Conservation (phyloP, 2,797 vertebrate species). For the Tolypeutes matacus region DNA sequence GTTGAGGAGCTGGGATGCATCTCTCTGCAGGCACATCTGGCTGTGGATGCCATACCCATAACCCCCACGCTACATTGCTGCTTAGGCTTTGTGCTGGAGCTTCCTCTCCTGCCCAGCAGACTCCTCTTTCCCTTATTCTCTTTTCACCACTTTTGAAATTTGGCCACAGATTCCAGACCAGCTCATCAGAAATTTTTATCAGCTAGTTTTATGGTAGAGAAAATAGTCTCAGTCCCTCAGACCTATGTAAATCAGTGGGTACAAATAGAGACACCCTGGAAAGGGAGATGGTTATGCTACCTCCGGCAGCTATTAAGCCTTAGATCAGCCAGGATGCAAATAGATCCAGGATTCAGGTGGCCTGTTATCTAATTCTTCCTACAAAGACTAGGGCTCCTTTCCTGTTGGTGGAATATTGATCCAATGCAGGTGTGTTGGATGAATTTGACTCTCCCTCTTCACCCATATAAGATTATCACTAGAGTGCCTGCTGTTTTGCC, state of each 20-base stretch:
- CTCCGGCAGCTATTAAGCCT: neutral
- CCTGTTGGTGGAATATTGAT: neutral
- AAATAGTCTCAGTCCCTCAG: neutral
- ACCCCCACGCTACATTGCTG: neutral
- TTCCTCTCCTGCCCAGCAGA: neutral
- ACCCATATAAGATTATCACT: neutral
- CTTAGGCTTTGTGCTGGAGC: neutral
- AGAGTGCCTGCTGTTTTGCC: neutral
- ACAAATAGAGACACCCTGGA: neutral
- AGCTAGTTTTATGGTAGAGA: neutral
- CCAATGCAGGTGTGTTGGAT: neutral
- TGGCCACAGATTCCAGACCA: neutral
- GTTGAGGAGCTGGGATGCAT: no score
- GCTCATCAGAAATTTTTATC: neutral
- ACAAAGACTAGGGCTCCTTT: neutral
- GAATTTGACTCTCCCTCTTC: neutral
- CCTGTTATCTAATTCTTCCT: neutral
- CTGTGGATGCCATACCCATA: neutral
- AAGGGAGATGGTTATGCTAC: neutral
- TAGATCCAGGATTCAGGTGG: neutral
- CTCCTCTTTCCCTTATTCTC: neutral
- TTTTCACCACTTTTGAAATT: conserved; percentile 26
- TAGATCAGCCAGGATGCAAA: neutral
- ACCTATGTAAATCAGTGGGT: neutral
- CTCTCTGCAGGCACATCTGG: neutral